Evolutionary conservation across 2,888 invertebrate species (phyloP).

Genomic region (Nemurella pictetii): DNA sequence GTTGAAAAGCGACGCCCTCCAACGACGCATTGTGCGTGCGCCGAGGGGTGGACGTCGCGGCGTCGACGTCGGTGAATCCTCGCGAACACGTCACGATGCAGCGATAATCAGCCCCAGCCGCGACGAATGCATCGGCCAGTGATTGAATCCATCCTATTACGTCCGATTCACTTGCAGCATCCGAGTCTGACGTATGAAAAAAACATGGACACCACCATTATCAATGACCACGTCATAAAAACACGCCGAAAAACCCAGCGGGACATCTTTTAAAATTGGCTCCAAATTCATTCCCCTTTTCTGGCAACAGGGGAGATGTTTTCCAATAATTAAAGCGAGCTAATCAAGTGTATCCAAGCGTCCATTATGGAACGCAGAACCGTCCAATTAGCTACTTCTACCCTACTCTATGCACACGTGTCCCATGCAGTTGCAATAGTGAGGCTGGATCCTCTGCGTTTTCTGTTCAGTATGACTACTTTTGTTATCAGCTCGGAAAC

Average conservation of each 20-base stretch:
- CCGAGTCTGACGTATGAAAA: neutral
- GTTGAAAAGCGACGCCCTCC: neutral
- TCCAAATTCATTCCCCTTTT: neutral
- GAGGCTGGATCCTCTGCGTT: neutral
- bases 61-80: neutral
- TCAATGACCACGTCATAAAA: too few relatives aligned
- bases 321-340: neutral
- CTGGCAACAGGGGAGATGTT: neutral
- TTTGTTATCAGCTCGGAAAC: neutral
- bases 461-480: neutral
- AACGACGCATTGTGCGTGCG: neutral
- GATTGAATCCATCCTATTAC: neutral
- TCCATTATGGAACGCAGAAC: neutral
- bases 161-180: neutral
- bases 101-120: neutral
- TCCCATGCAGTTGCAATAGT: neutral
- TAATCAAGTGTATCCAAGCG: conserved; percentile 15
- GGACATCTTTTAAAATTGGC: neutral
- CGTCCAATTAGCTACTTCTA: neutral
- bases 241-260: neutral
- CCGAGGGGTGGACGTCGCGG: too few relatives aligned
- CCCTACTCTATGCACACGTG: neutral
- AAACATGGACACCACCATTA: neutral
- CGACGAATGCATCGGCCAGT: neutral
- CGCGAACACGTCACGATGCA: neutral